Evolutionary conservation across 2,113 vertebrate species (phyloP).

Genomic region (Thymallus thymallus): DNA sequence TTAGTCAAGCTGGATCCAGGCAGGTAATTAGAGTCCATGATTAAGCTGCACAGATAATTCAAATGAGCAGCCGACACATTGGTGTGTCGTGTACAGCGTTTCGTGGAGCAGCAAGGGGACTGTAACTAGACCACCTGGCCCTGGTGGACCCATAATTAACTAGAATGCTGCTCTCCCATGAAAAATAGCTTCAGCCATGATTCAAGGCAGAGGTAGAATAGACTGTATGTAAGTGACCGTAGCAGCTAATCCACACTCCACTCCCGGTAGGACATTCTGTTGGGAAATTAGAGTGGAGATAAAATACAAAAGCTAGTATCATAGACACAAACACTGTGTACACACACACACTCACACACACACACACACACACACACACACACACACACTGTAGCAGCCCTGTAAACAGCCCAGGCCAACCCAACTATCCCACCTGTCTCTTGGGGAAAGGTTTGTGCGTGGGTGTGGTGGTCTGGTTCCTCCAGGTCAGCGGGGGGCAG

Average conservation of each 20-base stretch:
- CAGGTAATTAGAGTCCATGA: constrained; percentile 50
- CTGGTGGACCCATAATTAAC: constrained; percentile 24
- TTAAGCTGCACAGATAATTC: constrained; percentile 34
- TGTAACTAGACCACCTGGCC: constrained; percentile 16
- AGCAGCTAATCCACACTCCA: background rate
- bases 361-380: background rate
- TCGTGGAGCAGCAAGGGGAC: constrained; percentile 14
- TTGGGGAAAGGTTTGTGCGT: constrained; percentile 69
- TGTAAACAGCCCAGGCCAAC: background rate
- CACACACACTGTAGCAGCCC: background rate
- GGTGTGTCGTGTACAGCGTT: constrained; percentile 15
- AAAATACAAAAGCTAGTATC: background rate
- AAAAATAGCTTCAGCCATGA: constrained; percentile 7
- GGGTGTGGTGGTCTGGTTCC: constrained; percentile 78
- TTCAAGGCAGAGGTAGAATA: constrained; percentile 15
- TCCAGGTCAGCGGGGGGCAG: constrained; percentile 89
- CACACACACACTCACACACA: background rate
- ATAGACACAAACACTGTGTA: background rate
- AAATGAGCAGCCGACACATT: constrained; percentile 24
- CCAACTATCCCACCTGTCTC: constrained; percentile 73
- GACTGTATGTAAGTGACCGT: background rate
- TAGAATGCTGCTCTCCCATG: constrained; percentile 31
- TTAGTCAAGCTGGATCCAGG: constrained; percentile 39
- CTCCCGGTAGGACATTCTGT: background rate
- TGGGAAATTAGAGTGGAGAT: background rate